Evolutionary conservation across 2,113 vertebrate genomes (phyloP).

Genomic region (Cettia cetti): DNA sequence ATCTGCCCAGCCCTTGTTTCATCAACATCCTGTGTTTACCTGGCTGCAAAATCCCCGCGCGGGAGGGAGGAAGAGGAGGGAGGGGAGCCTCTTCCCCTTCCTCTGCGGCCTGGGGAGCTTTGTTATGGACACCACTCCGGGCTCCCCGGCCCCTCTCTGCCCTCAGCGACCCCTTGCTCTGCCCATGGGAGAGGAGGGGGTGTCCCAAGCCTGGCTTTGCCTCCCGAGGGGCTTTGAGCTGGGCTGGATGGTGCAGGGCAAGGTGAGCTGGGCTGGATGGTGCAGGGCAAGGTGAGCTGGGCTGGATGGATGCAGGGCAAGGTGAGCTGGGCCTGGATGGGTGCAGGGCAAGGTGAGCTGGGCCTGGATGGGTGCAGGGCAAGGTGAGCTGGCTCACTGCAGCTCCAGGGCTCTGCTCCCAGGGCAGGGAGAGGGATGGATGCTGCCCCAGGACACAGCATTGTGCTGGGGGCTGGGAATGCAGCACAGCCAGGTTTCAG

Average conservation of each 20-base stretch:
- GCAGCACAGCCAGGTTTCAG: neutral
- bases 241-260: neutral
- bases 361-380: no score
- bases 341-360: fast-evolving
- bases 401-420: neutral
- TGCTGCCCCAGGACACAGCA: neutral
- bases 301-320: no score
- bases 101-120: neutral
- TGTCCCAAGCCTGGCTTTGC: neutral
- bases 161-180: neutral
- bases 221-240: neutral
- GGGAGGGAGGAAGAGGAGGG: neutral
- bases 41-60: neutral
- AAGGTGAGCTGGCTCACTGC: fast-evolving
- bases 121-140: fast-evolving
- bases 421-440: fast-evolving
- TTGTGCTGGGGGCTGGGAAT: fast-evolving
- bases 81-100: constrained; percentile 23
- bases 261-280: no score
- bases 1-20: neutral
- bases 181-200: neutral
- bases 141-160: neutral
- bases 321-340: neutral
- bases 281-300: fast-evolving
- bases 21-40: constrained; percentile 59